phyloP scores from a whole-genome alignment of 2,113 vertebrate genomes.

The Tyrannus savana region DNA sequence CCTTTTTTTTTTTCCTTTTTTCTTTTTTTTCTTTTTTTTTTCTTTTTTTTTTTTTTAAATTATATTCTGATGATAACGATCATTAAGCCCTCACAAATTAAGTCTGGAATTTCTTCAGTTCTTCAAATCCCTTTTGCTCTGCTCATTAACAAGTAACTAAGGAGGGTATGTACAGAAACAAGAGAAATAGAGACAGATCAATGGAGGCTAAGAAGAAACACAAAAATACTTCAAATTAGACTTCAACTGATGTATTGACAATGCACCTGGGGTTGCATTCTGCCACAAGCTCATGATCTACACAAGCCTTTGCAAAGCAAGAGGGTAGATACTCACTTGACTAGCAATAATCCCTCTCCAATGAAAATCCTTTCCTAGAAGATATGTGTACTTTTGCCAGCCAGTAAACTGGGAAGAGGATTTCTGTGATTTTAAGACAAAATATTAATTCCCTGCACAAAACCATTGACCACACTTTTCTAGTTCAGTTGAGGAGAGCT shows the following conservation, averaged over 20 bases:
- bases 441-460: not conserved
- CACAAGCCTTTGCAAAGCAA: not conserved
- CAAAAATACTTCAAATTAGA: not conserved
- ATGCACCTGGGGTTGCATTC: not conserved
- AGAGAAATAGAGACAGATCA: not conserved
- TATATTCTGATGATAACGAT: not conserved
- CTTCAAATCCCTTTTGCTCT: not conserved
- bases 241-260: not conserved
- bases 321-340: not conserved
- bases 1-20: no score
- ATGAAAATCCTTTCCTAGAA: not conserved
- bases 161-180: not conserved
- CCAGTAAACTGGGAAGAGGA: not conserved
- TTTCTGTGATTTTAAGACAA: not conserved
- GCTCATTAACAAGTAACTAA: not conserved
- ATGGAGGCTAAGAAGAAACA: not conserved
- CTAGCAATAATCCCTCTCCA: not conserved
- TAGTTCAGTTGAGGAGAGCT: not conserved
- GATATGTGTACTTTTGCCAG: not conserved
- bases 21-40: no score
- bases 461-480: not conserved
- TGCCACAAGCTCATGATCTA: not conserved
- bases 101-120: not conserved
- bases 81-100: not conserved
- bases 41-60: not conserved